Evolutionary conservation across 2,113 vertebrate genomes (phyloP), one percentile per base, ranked within the genome.

Genomic region (Notothenia rossii): DNA sequence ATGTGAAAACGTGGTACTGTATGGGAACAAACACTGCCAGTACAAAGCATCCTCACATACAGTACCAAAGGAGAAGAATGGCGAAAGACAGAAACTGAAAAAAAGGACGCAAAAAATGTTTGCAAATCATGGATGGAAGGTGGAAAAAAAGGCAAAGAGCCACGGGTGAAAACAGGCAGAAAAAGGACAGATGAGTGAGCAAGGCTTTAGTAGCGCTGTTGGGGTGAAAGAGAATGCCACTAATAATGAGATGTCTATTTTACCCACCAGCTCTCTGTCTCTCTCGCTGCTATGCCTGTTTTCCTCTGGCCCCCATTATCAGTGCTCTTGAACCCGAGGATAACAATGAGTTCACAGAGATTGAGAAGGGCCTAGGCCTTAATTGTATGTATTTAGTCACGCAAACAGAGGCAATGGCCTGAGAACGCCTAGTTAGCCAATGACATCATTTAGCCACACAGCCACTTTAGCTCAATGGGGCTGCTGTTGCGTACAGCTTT

Each of bases 321-420:
- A 94, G 94, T 96, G 97, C 95, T 96, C 97, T 99, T 98, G 97
- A 99, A 99, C 97, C 97, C 97, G 94, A 95, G 95, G 96, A 96
- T 97, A 98, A 98, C 98, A 98, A 97, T 97, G 97, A 97, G 96
- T 97, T 98, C 97, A 97, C 94, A 95, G 96, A 97, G 97, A 97
- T 97, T 96, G 96, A 97, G 95, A 97, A 97, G 97, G 96, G 96
- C 96, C 96, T 94, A 93, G 97, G 90, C 96, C 96, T 97, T 99
- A 99, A 99, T 99, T 98, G 97, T 99, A 97, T 98, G 97, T 97
- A 97, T 98, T 99, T 99, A 98, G 98, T 99, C 98, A 99, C 97
- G 97, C 98, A 99, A 98, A 98, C 97, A 97, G 96, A 96, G 95
- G 97, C 97, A 97, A 97, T 97, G 97, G 97, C 96, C 97, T 98